Evolutionary conservation across 2,888 invertebrate genomes (phyloP).

Genomic region (Hypolimnas misippus): DNA sequence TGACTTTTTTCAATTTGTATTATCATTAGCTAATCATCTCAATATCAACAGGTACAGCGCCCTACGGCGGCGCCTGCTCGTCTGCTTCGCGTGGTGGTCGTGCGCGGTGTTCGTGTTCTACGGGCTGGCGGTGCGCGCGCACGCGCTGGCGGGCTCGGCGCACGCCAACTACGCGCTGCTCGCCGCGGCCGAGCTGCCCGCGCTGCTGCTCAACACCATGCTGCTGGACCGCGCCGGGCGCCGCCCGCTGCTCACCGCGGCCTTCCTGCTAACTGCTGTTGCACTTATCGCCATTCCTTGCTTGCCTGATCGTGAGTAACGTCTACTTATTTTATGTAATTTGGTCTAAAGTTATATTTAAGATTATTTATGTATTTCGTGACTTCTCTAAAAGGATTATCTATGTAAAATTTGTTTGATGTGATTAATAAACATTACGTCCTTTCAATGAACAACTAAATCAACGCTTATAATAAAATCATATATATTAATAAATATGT

Average conservation of each 20-base stretch:
- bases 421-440: no score
- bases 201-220: conserved; percentile 69
- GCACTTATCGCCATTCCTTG: conserved; percentile 65
- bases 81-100: conserved; percentile 76
- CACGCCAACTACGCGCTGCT: conserved; percentile 72
- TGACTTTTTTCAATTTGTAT: no score
- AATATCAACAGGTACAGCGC: conserved; percentile 59
- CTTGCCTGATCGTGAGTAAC: conserved; percentile 56
- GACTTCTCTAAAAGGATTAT: no score
- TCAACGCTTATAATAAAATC: no score
- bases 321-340: background rate
- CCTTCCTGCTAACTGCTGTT: conserved; percentile 65
- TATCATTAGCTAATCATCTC: no score
- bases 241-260: conserved; percentile 69
- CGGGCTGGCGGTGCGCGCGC: conserved; percentile 74
- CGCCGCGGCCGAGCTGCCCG: conserved; percentile 72
- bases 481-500: no score
- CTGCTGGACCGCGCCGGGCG: conserved; percentile 72
- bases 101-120: conserved; percentile 78
- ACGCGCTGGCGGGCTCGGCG: conserved; percentile 64
- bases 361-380: no score
- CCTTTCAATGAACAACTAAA: no score
- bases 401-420: no score
- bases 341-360: no score
- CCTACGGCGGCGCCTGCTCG: conserved; percentile 67